These are phyloP conservation scores for Paramisgurnus dabryanus DNA, from an alignment of 2,113 vertebrate genomes.

Conservation along the genomic window DNA sequence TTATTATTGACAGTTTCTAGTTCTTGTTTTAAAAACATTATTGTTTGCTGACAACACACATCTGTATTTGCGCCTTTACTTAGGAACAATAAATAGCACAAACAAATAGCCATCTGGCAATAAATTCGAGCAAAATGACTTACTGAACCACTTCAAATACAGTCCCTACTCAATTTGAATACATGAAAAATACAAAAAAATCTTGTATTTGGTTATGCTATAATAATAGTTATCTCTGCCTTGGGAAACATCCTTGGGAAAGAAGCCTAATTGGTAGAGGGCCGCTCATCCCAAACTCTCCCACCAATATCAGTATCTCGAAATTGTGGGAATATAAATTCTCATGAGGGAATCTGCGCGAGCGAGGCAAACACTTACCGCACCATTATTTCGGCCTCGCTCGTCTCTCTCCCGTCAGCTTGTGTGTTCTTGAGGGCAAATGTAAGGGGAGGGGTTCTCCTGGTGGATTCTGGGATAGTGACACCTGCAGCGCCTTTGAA, in stretches of 20 bases:
- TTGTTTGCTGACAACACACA: constrained; percentile 42
- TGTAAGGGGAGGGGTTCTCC: constrained; percentile 44
- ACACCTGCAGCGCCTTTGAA: constrained; percentile 56
- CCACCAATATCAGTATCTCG: constrained; percentile 86
- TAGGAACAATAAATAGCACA: constrained; percentile 15
- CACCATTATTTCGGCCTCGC: constrained; percentile 79
- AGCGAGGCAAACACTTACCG: constrained; percentile 81
- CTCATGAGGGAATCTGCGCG: constrained; percentile 80
- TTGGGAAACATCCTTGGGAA: constrained; percentile 54
- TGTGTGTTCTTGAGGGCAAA: constrained; percentile 47
- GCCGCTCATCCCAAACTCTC: constrained; percentile 58
- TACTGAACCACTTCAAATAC: not conserved
- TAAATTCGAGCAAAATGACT: not conserved
- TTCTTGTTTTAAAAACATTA: constrained; percentile 17
- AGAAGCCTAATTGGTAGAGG: constrained; percentile 57
- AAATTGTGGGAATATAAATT: constrained; percentile 61
- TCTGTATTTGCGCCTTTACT: constrained; percentile 46
- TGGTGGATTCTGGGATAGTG: constrained; percentile 48
- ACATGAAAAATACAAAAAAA: constrained; percentile 6
- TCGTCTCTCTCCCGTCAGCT: constrained; percentile 56
- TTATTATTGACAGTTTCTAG: constrained; percentile 28
- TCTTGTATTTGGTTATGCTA: constrained; percentile 24
- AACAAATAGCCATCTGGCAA: not conserved
- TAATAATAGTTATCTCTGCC: constrained; percentile 33
- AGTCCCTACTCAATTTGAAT: no score